Base-by-base conservation (phyloP, 2,888 invertebrate species). In the Lasioglossum oenotherae region DNA sequence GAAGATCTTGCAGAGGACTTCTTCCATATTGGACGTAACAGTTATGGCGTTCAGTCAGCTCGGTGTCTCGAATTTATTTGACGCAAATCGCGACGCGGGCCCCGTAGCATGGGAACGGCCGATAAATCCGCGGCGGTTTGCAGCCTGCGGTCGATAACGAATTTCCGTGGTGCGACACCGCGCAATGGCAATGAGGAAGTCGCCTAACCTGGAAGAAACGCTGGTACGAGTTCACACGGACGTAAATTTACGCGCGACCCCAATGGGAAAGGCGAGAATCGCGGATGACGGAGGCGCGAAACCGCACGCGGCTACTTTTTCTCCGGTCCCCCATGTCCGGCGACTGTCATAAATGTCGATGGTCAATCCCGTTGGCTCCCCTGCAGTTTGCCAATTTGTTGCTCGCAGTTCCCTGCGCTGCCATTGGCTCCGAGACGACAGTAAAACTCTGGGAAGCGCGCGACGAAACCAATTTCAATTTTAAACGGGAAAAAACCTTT, bases 151-250 rank as follows among this genome's bases (percentile, higher is more conserved):
- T 80, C 87, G 72, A 80, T 78, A 85, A 84, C 75, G 83, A 88
- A 81, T 82, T 80, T 71, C 75, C 75, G 76, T 69, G 64, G 74
- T 80, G 87, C 27, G 82, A 82, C 81, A 81, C 83, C 87, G 79
- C 87, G 83, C 77, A 71, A 78, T 41, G 71, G 83, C 89, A 87
- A 91, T 91, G 80, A 89, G 84, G 90, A 90, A 90, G 80, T 87
- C 81, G 81, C 73, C 75, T 74, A 87, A 80, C 74, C 76, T 38
- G 78, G 38, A 74, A 49, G 74, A 53, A 64, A 46, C 35, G 44
- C 74, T 74, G 64, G 57, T 69, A 35, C 78, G 53, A 81, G 82
- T 86, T 81, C 86, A 72, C 81, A 78, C 80, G 78, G 77, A 44
- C 80, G 67, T 89, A 87, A 90, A 90, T 90, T 87, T 85, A 89